These are phyloP conservation scores for Mesoligia furuncula DNA, from an alignment of 2,888 invertebrate genomes.

Conservation along the genomic window DNA sequence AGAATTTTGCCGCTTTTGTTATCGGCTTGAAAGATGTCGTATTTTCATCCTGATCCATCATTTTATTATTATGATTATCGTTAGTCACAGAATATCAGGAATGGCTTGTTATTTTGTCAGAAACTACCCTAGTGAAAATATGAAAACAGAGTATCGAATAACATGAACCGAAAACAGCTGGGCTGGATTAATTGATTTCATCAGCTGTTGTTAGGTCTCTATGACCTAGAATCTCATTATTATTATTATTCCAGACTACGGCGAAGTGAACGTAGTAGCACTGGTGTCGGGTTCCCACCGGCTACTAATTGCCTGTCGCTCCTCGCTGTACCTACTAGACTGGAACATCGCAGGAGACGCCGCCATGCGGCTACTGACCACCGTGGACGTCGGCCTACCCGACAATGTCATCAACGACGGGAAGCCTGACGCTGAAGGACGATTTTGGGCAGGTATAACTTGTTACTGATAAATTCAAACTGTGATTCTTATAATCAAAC, in stretches of 20 bases:
- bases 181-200: not conserved
- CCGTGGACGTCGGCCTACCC: constrained; percentile 79
- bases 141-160: not conserved
- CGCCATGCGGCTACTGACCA: constrained; percentile 77
- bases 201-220: not conserved
- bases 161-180: not conserved
- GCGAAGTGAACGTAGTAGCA: constrained; percentile 87
- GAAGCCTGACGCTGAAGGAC: constrained; percentile 91
- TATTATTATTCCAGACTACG: constrained; percentile 78
- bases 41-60: not conserved
- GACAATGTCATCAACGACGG: constrained; percentile 92
- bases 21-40: not conserved
- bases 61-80: not conserved
- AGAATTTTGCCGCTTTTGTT: not conserved
- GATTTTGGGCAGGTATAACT: constrained; percentile 91
- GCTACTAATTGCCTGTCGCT: constrained; percentile 84
- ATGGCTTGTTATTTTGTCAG: not conserved
- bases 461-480: not conserved
- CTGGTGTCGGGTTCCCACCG: constrained; percentile 81
- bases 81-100: not conserved
- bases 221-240: not conserved
- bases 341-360: constrained; percentile 84
- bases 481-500: too few relatives aligned
- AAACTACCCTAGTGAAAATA: not conserved
- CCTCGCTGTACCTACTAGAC: constrained; percentile 84